Evolutionary conservation across 1,140 invertebrate genomes (phyloP).

Genomic region (Drosophila pandora): DNA sequence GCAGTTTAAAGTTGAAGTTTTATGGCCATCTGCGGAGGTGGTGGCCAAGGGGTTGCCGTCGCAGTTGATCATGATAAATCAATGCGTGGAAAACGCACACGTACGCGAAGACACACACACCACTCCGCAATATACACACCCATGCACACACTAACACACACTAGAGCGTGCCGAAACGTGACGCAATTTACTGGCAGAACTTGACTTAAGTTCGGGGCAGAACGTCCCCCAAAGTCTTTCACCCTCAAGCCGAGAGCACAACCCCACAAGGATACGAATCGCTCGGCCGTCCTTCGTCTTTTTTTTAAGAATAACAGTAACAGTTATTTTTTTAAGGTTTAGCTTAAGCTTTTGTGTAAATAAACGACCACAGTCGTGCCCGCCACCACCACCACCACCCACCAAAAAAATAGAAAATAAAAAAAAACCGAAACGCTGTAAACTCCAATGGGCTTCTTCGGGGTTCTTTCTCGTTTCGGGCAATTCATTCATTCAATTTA

Average conservation of each 20-base stretch:
- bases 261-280: conserved; percentile 61
- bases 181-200: conserved; percentile 81
- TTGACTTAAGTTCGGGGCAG: conserved; percentile 74
- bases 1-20: conserved; percentile 75
- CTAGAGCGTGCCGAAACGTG: conserved; percentile 74
- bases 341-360: conserved; percentile 83
- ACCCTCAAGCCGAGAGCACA: conserved; percentile 60
- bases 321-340: conserved; percentile 83
- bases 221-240: conserved; percentile 41
- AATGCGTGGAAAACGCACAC: conserved; percentile 81
- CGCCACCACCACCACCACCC: conserved; percentile 37
- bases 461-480: conserved; percentile 49
- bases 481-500: conserved; percentile 83
- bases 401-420: conserved; percentile 16
- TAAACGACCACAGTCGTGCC: conserved; percentile 80
- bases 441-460: conserved; percentile 43
- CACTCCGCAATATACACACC: conserved; percentile 10
- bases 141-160: conserved; percentile 25
- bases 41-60: conserved; percentile 58
- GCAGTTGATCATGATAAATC: conserved; percentile 81
- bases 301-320: conserved; percentile 79
- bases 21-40: conserved; percentile 31
- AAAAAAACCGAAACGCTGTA: conserved; percentile 15
- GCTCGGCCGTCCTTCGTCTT: conserved; percentile 41
- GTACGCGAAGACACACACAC: conserved; percentile 54